Evolutionary conservation across 2,888 invertebrate genomes (phyloP).

Genomic region (Nomada ruficornis): DNA sequence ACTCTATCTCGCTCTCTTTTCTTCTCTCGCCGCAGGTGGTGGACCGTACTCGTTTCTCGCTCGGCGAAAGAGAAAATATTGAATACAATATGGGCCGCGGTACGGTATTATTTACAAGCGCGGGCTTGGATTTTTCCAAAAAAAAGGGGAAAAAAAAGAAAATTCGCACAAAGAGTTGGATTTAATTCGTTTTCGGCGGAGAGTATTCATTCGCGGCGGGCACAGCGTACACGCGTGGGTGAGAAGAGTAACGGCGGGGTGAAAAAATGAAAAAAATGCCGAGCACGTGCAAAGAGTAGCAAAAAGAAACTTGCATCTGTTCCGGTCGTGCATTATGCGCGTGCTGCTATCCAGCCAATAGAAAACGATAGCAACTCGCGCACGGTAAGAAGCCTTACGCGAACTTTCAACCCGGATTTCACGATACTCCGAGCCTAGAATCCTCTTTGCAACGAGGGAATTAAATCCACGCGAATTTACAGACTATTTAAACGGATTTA

Average conservation of each 20-base stretch:
- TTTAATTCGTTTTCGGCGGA: slow-evolving; percentile 70
- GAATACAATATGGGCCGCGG: slow-evolving; percentile 68
- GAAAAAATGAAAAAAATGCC: neutral
- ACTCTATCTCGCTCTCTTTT: neutral
- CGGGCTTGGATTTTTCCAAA: slow-evolving; percentile 59
- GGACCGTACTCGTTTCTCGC: slow-evolving; percentile 39
- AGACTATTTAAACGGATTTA: slow-evolving; percentile 56
- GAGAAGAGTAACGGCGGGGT: neutral
- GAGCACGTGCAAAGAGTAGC: neutral
- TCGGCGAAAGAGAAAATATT: slow-evolving; percentile 64
- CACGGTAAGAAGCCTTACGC: slow-evolving; percentile 52
- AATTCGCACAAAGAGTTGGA: slow-evolving; percentile 69
- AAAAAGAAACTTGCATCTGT: slow-evolving; percentile 50
- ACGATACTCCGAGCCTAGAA: slow-evolving; percentile 44
- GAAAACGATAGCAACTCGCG: slow-evolving; percentile 55
- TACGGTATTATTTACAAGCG: slow-evolving; percentile 69
- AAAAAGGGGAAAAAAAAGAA: slow-evolving; percentile 7
- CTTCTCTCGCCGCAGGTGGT: slow-evolving; percentile 12
- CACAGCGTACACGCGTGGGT: slow-evolving; percentile 2
- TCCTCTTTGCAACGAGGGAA: slow-evolving; percentile 48
- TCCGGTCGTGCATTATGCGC: slow-evolving; percentile 52
- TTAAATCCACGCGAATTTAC: slow-evolving; percentile 52
- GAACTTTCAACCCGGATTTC: slow-evolving; percentile 50
- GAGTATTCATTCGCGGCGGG: slow-evolving; percentile 62
- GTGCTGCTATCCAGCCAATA: slow-evolving; percentile 30